Evolutionary conservation across 1,140 invertebrate genomes (phyloP).

Genomic region (Drosophila albomicans): DNA sequence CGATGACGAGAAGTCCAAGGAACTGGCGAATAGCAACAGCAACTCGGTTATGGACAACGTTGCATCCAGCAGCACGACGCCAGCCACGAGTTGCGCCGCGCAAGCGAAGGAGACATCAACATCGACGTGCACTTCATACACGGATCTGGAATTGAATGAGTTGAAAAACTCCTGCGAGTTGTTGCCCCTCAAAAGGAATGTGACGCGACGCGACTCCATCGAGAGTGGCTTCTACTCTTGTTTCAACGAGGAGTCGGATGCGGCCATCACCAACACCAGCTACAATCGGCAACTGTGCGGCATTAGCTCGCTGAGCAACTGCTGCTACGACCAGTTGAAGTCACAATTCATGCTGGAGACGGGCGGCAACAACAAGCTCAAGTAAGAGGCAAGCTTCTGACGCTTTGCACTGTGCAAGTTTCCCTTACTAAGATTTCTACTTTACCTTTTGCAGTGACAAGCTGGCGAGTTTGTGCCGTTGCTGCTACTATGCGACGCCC

Average conservation of each 20-base stretch:
- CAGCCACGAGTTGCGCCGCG: conserved; percentile 25
- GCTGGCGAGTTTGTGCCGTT: conserved; percentile 79
- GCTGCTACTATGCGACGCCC: conserved; percentile 78
- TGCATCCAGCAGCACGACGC: conserved; percentile 31
- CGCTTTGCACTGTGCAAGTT: conserved; percentile 66
- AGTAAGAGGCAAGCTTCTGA: conserved; percentile 47
- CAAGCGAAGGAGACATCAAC: conserved; percentile 52
- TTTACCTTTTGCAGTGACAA: conserved; percentile 65
- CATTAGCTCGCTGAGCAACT: conserved; percentile 60
- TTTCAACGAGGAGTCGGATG: conserved; percentile 89
- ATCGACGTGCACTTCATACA: conserved; percentile 44
- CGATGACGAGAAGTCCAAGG: conserved; percentile 56
- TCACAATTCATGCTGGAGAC: conserved; percentile 85
- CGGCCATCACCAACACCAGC: conserved; percentile 68
- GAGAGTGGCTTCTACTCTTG: conserved; percentile 95
- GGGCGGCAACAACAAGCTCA: conserved; percentile 71
- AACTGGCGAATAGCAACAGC: conserved; percentile 28
- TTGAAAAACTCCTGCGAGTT: conserved; percentile 67
- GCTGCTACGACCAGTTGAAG: conserved; percentile 80
- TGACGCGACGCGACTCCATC: conserved; percentile 91
- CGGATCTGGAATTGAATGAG: conserved; percentile 65
- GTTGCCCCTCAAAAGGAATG: conserved; percentile 76
- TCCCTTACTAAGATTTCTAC: conserved; percentile 1
- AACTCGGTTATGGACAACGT: neutral
- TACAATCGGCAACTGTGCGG: conserved; percentile 67